These are phyloP conservation scores for Pangasianodon hypophthalmus DNA, from an alignment of 2,113 vertebrate species.

Conservation along the genomic window DNA sequence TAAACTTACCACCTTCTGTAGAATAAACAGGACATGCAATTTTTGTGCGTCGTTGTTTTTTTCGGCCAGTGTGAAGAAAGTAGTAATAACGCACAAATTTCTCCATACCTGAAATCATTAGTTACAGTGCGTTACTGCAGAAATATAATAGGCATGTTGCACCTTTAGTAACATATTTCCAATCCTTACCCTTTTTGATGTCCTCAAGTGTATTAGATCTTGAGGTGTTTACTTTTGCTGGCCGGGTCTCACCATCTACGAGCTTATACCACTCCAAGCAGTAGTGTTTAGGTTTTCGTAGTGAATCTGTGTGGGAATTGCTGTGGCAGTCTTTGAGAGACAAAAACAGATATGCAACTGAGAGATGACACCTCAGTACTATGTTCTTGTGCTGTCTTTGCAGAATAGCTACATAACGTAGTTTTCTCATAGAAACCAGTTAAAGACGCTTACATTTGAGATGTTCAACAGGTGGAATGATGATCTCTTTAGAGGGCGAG, in stretches of 20 bases:
- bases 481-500: not conserved
- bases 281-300: not conserved
- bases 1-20: slow-evolving; percentile 66
- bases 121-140: not conserved
- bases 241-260: slow-evolving; percentile 47
- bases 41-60: slow-evolving; percentile 43
- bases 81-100: slow-evolving; percentile 70
- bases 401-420: too few relatives aligned
- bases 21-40: slow-evolving; percentile 68
- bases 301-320: not conserved
- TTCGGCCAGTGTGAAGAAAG: slow-evolving; percentile 61
- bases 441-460: slow-evolving; percentile 36
- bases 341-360: not conserved
- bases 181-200: slow-evolving; percentile 51
- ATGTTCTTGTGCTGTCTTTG: not conserved
- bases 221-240: slow-evolving; percentile 41
- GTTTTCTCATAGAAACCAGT: not conserved
- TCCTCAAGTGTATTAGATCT: not conserved
- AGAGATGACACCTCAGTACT: not conserved
- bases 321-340: slow-evolving; percentile 33
- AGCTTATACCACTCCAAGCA: slow-evolving; percentile 68
- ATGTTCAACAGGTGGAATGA: slow-evolving; percentile 46
- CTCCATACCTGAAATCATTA: slow-evolving; percentile 60
- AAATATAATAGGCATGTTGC: not conserved
- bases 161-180: not conserved